These are phyloP conservation scores for Nomada ruficornis DNA, from an alignment of 2,888 invertebrate species.

Conservation along the genomic window DNA sequence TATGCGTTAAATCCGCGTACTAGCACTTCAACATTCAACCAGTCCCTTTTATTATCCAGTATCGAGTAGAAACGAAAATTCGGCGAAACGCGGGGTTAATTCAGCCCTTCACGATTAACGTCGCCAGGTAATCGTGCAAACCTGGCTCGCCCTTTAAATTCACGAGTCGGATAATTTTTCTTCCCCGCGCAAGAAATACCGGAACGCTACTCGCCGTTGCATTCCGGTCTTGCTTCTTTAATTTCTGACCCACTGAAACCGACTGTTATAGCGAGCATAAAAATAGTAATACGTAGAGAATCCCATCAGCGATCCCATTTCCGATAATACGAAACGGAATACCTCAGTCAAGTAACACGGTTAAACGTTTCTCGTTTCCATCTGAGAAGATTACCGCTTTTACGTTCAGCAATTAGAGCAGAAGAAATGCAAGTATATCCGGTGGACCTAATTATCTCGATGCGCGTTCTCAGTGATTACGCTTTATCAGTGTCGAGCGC, in stretches of 20 bases:
- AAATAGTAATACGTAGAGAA: not conserved
- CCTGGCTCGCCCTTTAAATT: slow-evolving; percentile 28
- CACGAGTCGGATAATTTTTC: slow-evolving; percentile 18
- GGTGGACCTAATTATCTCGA: slow-evolving; percentile 8
- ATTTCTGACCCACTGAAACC: not conserved
- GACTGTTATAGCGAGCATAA: not conserved
- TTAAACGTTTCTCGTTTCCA: too few relatives aligned
- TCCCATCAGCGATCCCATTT: not conserved
- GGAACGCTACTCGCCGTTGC: not conserved
- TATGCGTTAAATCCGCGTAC: slow-evolving; percentile 9
- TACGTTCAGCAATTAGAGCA: not conserved
- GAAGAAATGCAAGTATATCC: not conserved
- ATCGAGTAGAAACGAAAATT: slow-evolving; percentile 9
- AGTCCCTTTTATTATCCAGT: not conserved
- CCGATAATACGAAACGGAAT: too few relatives aligned
- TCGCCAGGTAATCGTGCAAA: slow-evolving; percentile 24
- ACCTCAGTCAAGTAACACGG: too few relatives aligned
- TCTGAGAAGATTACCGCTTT: not conserved
- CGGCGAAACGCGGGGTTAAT: slow-evolving; percentile 31
- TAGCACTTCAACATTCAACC: not conserved
- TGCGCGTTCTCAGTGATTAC: not conserved
- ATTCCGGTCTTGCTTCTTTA: not conserved
- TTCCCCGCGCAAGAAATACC: not conserved
- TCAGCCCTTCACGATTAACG: slow-evolving; percentile 46
- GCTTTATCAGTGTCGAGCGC: slow-evolving; percentile 10